Conservation (phyloP, 2,888 invertebrate species). For the Osmoderma eremita region DNA sequence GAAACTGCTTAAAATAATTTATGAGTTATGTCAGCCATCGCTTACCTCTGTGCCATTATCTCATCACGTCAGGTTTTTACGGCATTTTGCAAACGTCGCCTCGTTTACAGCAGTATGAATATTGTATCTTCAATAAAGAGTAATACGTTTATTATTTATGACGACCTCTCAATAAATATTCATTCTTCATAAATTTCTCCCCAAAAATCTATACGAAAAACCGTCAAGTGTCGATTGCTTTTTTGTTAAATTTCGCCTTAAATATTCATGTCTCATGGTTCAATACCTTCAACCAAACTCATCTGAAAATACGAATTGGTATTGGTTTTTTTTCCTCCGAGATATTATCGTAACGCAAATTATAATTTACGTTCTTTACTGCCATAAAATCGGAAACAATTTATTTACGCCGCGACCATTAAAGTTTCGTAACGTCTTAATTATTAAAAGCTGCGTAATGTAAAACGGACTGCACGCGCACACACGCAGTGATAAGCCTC, state of each 20-base stretch:
- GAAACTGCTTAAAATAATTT: too few relatives aligned
- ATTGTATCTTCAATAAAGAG: constrained; percentile 5
- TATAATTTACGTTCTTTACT: constrained; percentile 30
- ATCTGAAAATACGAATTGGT: constrained; percentile 16
- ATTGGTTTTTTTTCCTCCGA: neutral
- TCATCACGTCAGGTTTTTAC: too few relatives aligned
- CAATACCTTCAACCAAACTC: constrained; percentile 14
- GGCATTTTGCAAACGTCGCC: too few relatives aligned
- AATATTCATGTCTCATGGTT: constrained; percentile 25
- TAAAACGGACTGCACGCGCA: neutral
- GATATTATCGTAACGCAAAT: constrained; percentile 3
- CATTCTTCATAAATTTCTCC: constrained; percentile 16
- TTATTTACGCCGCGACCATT: neutral
- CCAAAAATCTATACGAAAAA: neutral
- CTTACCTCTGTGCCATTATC: too few relatives aligned
- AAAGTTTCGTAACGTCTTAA: constrained; percentile 35
- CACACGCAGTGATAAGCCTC: neutral
- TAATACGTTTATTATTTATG: constrained; percentile 3
- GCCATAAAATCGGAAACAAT: constrained; percentile 13
- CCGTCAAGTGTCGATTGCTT: neutral
- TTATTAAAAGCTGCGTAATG: constrained; percentile 11
- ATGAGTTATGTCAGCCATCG: too few relatives aligned
- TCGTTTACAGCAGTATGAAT: too few relatives aligned
- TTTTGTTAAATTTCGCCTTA: constrained; percentile 28
- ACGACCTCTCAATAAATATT: constrained; percentile 22